Percentiles rank a stretch among this genome's conserved stretches.
Conservation (phyloP, 2,113 vertebrate species). For the Pavo muticus region DNA sequence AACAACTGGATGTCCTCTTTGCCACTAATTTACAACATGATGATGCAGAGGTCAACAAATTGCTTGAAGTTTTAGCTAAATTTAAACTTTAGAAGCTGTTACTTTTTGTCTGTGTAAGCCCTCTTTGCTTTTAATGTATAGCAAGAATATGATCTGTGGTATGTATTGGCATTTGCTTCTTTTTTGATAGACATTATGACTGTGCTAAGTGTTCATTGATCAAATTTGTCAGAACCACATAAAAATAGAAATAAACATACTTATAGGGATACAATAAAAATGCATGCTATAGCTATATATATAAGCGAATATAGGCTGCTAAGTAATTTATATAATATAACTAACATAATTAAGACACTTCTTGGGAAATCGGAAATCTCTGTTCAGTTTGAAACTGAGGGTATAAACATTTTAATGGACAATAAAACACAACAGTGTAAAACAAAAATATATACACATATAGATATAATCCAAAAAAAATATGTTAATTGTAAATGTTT, state of each 20-base stretch:
- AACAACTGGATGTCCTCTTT: not conserved
- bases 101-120: not conserved
- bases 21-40: not conserved
- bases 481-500: not conserved
- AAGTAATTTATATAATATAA: not conserved
- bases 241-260: not conserved
- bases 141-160: not conserved
- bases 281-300: not conserved
- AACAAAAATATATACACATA: not conserved
- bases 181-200: not conserved
- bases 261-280: not conserved
- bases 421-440: not conserved
- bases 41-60: rapidly evolving
- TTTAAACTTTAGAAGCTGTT: not conserved
- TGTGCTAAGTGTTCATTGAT: not conserved
- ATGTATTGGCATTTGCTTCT: not conserved
- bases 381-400: not conserved
- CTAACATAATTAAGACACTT: not conserved
- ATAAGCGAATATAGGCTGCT: not conserved
- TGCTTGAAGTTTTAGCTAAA: not conserved
- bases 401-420: not conserved
- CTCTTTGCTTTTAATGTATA: not conserved
- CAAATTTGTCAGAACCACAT: not conserved
- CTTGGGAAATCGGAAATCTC: not conserved
- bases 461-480: not conserved